These are phyloP conservation scores for Acropora tenuis DNA, from an alignment of 64 coral and sea anemone genomes.

Conservation along the genomic window DNA sequence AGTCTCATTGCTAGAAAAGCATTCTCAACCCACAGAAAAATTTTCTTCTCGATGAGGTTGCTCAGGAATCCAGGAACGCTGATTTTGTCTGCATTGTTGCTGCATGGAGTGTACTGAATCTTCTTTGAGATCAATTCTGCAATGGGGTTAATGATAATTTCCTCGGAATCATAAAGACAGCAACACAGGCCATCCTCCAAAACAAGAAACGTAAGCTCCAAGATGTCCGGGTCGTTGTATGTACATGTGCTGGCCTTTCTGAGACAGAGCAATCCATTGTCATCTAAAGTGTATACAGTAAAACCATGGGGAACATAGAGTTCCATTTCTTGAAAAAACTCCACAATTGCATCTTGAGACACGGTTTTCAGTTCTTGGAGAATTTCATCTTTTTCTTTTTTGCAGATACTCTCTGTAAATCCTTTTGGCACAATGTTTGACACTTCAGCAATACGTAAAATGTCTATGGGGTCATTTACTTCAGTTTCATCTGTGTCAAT, in stretches of 20 bases:
- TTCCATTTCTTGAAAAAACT: not conserved
- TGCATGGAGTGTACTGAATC: constrained; percentile 13
- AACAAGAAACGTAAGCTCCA: constrained; percentile 8
- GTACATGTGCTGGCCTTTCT: not conserved
- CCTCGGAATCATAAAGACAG: constrained; percentile 14
- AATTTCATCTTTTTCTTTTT: constrained; percentile 6
- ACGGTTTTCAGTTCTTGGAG: constrained; percentile 8
- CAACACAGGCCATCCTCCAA: constrained; percentile 28
- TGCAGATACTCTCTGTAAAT: not conserved
- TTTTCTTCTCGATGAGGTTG: not conserved
- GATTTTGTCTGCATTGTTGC: not conserved
- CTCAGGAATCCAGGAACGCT: constrained; percentile 12
- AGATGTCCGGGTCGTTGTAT: not conserved
- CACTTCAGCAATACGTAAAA: not conserved
- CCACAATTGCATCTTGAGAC: not conserved
- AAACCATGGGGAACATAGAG: constrained; percentile 1
- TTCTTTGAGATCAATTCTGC: constrained; percentile 22
- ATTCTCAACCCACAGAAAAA: constrained; percentile 27
- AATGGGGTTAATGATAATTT: not conserved
- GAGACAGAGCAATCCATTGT: not conserved
- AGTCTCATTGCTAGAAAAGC: constrained; percentile 7
- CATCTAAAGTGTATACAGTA: constrained; percentile 23
- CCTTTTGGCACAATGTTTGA: not conserved
- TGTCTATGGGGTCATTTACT: not conserved
- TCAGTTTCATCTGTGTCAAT: constrained; percentile 7